These are phyloP conservation scores for Mamestra brassicae DNA, from an alignment of 2,888 invertebrate species.

Conservation along the genomic window DNA sequence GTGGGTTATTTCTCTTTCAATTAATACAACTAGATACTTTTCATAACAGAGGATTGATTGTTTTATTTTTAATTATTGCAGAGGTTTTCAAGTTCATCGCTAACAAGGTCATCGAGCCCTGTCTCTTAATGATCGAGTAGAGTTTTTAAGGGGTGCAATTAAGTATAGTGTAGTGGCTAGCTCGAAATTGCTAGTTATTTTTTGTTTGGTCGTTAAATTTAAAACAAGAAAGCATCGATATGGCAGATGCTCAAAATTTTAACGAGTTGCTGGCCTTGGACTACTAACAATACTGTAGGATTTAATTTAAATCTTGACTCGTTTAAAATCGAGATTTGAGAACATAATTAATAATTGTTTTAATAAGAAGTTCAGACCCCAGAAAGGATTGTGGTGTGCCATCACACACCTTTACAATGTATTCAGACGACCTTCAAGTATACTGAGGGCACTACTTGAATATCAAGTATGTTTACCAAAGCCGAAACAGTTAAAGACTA, in stretches of 20 bases:
- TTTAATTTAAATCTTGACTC: not conserved
- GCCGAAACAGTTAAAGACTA: not conserved
- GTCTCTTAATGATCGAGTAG: not conserved
- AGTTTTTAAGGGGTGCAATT: not conserved
- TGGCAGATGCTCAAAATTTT: not conserved
- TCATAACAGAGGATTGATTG: not conserved
- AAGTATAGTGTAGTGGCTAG: not conserved
- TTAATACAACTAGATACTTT: constrained; percentile 2
- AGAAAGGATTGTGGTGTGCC: constrained; percentile 3
- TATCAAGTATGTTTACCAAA: constrained; percentile 21
- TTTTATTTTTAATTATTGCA: not conserved
- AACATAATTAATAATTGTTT: not conserved
- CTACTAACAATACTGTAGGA: not conserved
- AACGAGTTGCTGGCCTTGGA: not conserved
- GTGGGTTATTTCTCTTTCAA: not conserved
- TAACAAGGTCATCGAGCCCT: not conserved
- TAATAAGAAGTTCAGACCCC: not conserved
- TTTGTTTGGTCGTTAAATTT: not conserved
- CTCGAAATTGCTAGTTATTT: not conserved
- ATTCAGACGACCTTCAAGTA: not conserved
- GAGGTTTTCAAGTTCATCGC: not conserved
- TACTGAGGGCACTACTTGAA: constrained; percentile 19
- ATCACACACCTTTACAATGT: constrained; percentile 5
- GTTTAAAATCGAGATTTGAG: not conserved
- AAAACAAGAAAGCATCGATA: not conserved